phyloP scores from a whole-genome alignment of 2,797 vertebrate genomes.

The Arnoldichthys spilopterus region DNA sequence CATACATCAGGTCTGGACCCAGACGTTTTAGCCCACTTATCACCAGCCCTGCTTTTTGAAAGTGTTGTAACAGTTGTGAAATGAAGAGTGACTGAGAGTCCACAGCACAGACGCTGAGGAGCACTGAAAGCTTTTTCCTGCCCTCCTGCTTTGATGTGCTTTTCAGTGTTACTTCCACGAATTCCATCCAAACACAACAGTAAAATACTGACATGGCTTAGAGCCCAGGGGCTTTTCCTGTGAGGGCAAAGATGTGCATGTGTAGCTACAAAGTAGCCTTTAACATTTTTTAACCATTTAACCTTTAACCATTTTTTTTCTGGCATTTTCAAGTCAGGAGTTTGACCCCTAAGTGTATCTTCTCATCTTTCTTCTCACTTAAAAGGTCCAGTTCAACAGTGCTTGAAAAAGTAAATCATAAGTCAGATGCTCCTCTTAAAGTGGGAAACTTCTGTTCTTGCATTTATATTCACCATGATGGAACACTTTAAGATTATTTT shows the following conservation, averaged over 20 bases:
- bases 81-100: neutral
- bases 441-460: too few relatives aligned
- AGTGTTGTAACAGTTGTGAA: neutral
- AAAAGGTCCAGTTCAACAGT: neutral
- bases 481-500: too few relatives aligned
- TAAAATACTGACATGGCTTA: neutral
- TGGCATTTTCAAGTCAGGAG: neutral
- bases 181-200: neutral
- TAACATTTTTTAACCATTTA: too few relatives aligned
- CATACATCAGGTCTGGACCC: neutral
- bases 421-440: neutral
- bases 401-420: neutral
- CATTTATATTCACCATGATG: too few relatives aligned
- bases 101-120: neutral
- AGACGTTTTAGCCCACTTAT: neutral
- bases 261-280: neutral
- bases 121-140: constrained; percentile 7
- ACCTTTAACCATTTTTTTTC: neutral
- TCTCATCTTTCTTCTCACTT: neutral
- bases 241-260: neutral
- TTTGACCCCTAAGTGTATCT: neutral
- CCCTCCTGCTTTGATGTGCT: neutral
- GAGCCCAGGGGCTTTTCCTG: neutral
- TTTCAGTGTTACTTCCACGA: neutral
- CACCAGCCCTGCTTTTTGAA: too few relatives aligned